Percentiles rank a stretch among this genome's conserved stretches.
phyloP scores from a whole-genome alignment of 2,888 invertebrate genomes.

The Rotaria sp. region DNA sequence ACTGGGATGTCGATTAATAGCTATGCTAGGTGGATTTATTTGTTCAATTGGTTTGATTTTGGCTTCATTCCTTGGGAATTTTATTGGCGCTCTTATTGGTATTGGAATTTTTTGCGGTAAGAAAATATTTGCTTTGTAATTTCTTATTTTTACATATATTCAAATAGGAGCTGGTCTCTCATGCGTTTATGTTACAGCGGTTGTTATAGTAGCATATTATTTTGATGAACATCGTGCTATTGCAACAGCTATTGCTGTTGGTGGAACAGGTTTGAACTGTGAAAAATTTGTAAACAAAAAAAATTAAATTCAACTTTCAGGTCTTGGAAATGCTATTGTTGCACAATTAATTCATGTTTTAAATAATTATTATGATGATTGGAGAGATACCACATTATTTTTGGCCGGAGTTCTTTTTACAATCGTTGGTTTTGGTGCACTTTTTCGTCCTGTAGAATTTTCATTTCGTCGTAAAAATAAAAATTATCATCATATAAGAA shows the following conservation, averaged over 20 bases:
- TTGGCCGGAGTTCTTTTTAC: conserved; percentile 23
- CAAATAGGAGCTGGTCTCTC: conserved; percentile 53
- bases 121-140: neutral
- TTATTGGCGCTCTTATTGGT: neutral
- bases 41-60: conserved; percentile 49
- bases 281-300: no score
- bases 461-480: conserved; percentile 45
- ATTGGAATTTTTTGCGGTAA: neutral
- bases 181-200: conserved; percentile 53
- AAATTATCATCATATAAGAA: neutral
- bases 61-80: conserved; percentile 46
- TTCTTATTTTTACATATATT: conserved; percentile 40
- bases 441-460: conserved; percentile 34
- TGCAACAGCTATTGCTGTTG: conserved; percentile 45
- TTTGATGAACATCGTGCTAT: conserved; percentile 54
- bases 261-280: neutral
- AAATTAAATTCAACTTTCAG: neutral
- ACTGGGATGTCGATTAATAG: conserved; percentile 51
- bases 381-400: conserved; percentile 37
- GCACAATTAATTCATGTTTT: conserved; percentile 29
- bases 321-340: conserved; percentile 35
- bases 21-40: conserved; percentile 50
- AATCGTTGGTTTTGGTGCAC: conserved; percentile 31
- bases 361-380: conserved; percentile 30
- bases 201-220: conserved; percentile 55